These are phyloP conservation scores for Dryadula phaetusa DNA, from an alignment of 2,888 invertebrate species.

Conservation along the genomic window DNA sequence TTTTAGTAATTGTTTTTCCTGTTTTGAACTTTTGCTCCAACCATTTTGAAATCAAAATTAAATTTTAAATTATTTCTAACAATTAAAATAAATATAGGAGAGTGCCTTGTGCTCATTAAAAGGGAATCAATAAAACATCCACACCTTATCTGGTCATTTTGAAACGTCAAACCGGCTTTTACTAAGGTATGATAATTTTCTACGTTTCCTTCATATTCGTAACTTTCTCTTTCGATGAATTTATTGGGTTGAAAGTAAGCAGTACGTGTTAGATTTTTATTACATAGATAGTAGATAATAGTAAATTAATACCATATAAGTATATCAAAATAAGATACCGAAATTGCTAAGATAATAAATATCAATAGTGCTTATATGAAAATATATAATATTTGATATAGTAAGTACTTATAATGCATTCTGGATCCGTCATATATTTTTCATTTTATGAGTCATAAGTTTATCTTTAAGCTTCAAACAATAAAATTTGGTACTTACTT, in stretches of 20 bases:
- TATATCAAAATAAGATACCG: slow-evolving; percentile 4
- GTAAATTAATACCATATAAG: neutral
- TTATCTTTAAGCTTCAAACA: neutral
- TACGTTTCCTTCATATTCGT: slow-evolving; percentile 16
- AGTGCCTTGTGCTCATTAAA: neutral
- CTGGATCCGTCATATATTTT: neutral
- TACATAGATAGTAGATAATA: too few relatives aligned
- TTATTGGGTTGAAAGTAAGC: neutral
- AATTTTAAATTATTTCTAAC: neutral
- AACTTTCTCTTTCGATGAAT: neutral
- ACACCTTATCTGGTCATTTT: slow-evolving; percentile 24
- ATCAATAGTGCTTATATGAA: neutral
- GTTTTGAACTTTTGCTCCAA: slow-evolving; percentile 14
- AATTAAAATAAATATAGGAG: neutral
- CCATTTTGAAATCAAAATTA: neutral
- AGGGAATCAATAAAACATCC: slow-evolving; percentile 4
- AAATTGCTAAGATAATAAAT: neutral
- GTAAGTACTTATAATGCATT: neutral
- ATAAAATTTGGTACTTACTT: neutral
- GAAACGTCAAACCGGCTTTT: slow-evolving; percentile 37
- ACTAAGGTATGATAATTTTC: slow-evolving; percentile 35
- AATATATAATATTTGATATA: neutral
- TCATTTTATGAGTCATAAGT: neutral
- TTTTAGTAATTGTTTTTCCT: slow-evolving; percentile 20
- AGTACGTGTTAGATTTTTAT: neutral